Percentiles rank a stretch among this genome's conserved stretches.
These are phyloP conservation scores for Sinodicranocentrus sp. DNA, from an alignment of 2,888 invertebrate genomes.

Conservation along the genomic window DNA sequence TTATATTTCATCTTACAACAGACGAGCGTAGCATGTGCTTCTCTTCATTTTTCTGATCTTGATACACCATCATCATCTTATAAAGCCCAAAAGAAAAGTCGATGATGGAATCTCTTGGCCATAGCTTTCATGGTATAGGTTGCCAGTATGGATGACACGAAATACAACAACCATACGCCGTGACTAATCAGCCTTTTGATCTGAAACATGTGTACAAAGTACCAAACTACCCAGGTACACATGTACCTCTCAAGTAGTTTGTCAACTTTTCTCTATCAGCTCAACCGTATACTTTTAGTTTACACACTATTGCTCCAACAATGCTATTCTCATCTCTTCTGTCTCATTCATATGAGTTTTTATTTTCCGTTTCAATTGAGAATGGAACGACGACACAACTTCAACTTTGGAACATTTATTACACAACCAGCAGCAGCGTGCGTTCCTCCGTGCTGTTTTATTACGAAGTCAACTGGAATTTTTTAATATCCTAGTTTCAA, in stretches of 20 bases:
- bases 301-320: neutral
- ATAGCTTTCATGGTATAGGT: no score
- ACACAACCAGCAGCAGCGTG: constrained; percentile 41
- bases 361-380: no score
- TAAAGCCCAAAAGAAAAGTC: no score
- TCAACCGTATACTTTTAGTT: constrained; percentile 20
- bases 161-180: constrained; percentile 52
- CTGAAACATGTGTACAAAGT: constrained; percentile 69
- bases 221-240: constrained; percentile 66
- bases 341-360: no score
- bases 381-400: no score
- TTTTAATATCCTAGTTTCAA: constrained; percentile 8
- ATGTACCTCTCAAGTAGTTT: constrained; percentile 69
- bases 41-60: no score
- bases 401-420: constrained; percentile 27
- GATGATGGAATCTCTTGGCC: no score
- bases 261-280: constrained; percentile 63
- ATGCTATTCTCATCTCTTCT: no score
- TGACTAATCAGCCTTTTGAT: constrained; percentile 68
- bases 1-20: neutral
- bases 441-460: constrained; percentile 35
- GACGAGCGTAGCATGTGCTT: constrained; percentile 11
- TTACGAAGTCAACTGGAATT: constrained; percentile 48
- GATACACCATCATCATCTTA: no score
- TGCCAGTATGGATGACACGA: constrained; percentile 58